Base-by-base conservation (phyloP, 2,113 vertebrate species). In the Delphinapterus leucas region DNA sequence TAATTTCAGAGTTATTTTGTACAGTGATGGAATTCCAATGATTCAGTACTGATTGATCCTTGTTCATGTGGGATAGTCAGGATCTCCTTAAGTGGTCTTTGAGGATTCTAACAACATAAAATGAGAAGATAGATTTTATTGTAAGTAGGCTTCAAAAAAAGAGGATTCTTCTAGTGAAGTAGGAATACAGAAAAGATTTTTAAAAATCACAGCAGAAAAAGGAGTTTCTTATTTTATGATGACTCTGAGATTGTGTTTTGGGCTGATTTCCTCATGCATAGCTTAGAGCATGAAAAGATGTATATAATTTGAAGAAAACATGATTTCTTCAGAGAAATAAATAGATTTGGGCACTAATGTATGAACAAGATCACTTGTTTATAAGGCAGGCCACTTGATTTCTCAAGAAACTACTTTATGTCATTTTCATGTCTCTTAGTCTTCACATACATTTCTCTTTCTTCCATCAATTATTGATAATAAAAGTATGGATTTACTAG, bases 1-100 rank as follows among this genome's bases (percentile, higher is more conserved):
- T 68, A 61, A 71, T 74, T 90, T 68, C 38, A 41, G 47, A 87
- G 41, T 73, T 90, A 90, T 87, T 96, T 83, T 93, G 41, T 82
- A 36, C 17, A 41, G 13, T 85, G 71, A 88, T 95, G 71, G 88
- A 88, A 70, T 95, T 81, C 73, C 65, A 55, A 65, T 74, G 71
- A 74, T 61, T 93, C 38, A 70, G 49, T 61, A n/a, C 49, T 76
- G 60, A n/a, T 10, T 67, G 53, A 79, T 74, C n/a, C 79, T n/a
- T 55, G 41, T 41, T 88, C 61, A 18, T 25, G 8, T 18, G 21
- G 58, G 76, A 33, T 12, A 74, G 12, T 80, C n/a, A 85, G 88
- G 71, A 58, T 87, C 71, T 92, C 36, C 47, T n/a, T 61, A 68
- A 33, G 15, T 58, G 18, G 20, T 68, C 28, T 88, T 44, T 79